Percentiles rank a stretch among this genome's conserved stretches.
Conservation (phyloP, 2,888 invertebrate species). For the Brachylomia viminalis region DNA sequence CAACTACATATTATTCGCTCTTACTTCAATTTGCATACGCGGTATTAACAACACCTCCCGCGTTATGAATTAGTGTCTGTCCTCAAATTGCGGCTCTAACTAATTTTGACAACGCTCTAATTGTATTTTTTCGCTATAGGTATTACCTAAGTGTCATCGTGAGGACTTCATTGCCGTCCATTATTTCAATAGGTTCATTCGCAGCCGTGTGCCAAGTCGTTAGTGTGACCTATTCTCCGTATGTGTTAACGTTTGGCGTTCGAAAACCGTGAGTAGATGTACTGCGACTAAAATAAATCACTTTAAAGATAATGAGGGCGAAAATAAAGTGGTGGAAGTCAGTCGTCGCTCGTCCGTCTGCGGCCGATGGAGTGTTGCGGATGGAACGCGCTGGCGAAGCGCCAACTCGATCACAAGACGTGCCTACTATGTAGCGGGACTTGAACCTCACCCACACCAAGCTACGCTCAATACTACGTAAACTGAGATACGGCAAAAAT, state of each 20-base stretch:
- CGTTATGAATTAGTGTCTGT: slow-evolving; percentile 75
- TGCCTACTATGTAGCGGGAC: slow-evolving; percentile 73
- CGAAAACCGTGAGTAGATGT: slow-evolving; percentile 79
- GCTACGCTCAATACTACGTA: slow-evolving; percentile 72
- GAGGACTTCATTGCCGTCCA: slow-evolving; percentile 83
- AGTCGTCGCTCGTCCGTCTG: slow-evolving; percentile 85
- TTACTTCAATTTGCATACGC: slow-evolving; percentile 77
- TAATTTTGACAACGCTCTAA: slow-evolving; percentile 83
- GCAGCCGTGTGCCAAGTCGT: slow-evolving; percentile 82
- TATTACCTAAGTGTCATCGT: slow-evolving; percentile 82
- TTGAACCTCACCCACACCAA: slow-evolving; percentile 75
- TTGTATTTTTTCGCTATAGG: slow-evolving; percentile 76
- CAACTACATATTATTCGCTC: slow-evolving; percentile 72
- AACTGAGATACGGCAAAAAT: slow-evolving; percentile 71
- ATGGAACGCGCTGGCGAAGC: slow-evolving; percentile 77
- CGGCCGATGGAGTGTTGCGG: slow-evolving; percentile 80
- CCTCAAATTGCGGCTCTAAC: slow-evolving; percentile 78
- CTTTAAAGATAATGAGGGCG: slow-evolving; percentile 89
- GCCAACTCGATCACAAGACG: slow-evolving; percentile 84
- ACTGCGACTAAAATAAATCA: slow-evolving; percentile 87
- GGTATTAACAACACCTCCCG: slow-evolving; percentile 75
- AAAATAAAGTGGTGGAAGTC: slow-evolving; percentile 88
- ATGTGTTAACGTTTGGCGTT: slow-evolving; percentile 83
- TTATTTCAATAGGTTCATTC: slow-evolving; percentile 81
- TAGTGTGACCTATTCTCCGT: slow-evolving; percentile 84